Conservation (phyloP, 1,140 invertebrate genomes). For the Drosophila melanogaster region Release_6_plus_ISO1_MT NT_037436.4:18987001-18987500, state of each 20-base stretch:
- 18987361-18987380: conserved; percentile 46
- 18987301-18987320: conserved; percentile 48
- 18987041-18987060: conserved; percentile 90
- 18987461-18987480: conserved; percentile 48
- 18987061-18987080: conserved; percentile 95
- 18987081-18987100: conserved; percentile 93
- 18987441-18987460: conserved; percentile 58
- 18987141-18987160: conserved; percentile 89
- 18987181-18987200: conserved; percentile 47
- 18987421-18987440: conserved; percentile 59
- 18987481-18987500: conserved; percentile 41
- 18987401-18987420: conserved; percentile 57
- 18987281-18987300: conserved; percentile 12
- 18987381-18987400: conserved; percentile 41
- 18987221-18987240: conserved; percentile 91
- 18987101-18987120: conserved; percentile 91
- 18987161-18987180: conserved; percentile 87
- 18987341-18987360: conserved; percentile 66
- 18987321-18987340: conserved; percentile 42
- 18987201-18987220: conserved; percentile 77
- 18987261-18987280: conserved; percentile 92
- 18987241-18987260: conserved; percentile 83
- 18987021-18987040: conserved; percentile 85
- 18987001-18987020: conserved; percentile 97
- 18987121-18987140: conserved; percentile 90